Conservation (phyloP, 2,113 vertebrate species). For the Cynopterus brachyotis region DNA sequence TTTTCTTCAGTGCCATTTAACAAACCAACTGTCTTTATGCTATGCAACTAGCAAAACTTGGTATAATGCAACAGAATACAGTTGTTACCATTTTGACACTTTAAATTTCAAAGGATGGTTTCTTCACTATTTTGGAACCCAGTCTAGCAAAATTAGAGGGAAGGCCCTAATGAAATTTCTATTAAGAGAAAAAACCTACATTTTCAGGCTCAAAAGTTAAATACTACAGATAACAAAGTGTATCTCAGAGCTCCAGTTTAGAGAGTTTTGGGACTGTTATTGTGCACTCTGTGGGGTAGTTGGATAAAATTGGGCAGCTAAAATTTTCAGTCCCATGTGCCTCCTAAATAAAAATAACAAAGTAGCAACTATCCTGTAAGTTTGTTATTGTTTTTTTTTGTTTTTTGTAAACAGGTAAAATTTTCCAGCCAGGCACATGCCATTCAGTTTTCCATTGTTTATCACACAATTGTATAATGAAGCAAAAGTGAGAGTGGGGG, state of each 20-base stretch:
- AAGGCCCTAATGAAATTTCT: background rate
- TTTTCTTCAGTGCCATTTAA: constrained; percentile 71
- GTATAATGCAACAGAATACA: constrained; percentile 9
- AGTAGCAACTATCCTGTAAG: constrained; percentile 32
- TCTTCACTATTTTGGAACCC: background rate
- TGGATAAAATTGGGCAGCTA: constrained; percentile 55
- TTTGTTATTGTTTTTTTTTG: background rate
- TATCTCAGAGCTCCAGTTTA: constrained; percentile 18
- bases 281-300: constrained; percentile 14
- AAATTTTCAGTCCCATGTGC: constrained; percentile 16
- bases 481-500: constrained; percentile 59
- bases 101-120: background rate
- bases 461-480: constrained; percentile 56
- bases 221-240: background rate
- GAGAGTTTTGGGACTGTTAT: background rate
- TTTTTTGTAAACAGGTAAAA: constrained; percentile 5
- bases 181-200: background rate
- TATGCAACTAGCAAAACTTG: constrained; percentile 81
- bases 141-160: constrained; percentile 10
- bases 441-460: constrained; percentile 54
- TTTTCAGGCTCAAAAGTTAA: background rate
- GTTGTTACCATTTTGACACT: constrained; percentile 17
- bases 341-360: constrained; percentile 11
- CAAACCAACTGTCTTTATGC: constrained; percentile 76
- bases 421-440: constrained; percentile 36